phyloP scores from a whole-genome alignment of 2,888 invertebrate species.

The Synanthedon formicaeformis region DNA sequence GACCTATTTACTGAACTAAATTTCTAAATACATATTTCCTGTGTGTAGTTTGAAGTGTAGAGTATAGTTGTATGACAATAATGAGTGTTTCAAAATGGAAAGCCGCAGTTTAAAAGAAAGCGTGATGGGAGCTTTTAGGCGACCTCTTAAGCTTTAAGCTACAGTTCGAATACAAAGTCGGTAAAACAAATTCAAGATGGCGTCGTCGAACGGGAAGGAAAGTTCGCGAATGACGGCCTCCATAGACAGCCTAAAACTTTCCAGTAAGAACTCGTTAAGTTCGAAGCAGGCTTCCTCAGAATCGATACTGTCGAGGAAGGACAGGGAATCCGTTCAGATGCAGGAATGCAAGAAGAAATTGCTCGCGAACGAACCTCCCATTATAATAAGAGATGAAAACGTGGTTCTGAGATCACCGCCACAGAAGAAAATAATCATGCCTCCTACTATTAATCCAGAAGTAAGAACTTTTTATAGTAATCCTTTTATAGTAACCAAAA shows the following conservation, averaged over 20 bases:
- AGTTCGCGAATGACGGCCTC: constrained; percentile 56
- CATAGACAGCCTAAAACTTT: constrained; percentile 58
- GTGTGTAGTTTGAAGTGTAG: too few relatives aligned
- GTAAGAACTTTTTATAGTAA: constrained; percentile 19
- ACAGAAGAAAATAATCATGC: constrained; percentile 64
- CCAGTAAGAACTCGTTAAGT: constrained; percentile 50
- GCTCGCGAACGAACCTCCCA: constrained; percentile 59
- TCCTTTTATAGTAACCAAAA: too few relatives aligned
- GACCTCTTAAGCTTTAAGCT: too few relatives aligned
- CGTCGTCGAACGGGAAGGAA: constrained; percentile 56
- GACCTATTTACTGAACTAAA: too few relatives aligned
- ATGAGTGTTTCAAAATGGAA: too few relatives aligned
- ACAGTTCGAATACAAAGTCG: too few relatives aligned
- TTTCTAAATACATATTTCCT: too few relatives aligned
- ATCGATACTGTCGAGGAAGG: constrained; percentile 57
- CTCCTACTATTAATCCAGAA: constrained; percentile 58
- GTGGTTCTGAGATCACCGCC: constrained; percentile 57
- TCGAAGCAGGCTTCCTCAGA: constrained; percentile 63
- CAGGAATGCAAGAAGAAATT: constrained; percentile 64
- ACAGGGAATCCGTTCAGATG: constrained; percentile 59
- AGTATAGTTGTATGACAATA: too few relatives aligned
- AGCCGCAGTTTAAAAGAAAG: too few relatives aligned
- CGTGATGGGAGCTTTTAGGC: too few relatives aligned
- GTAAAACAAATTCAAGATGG: constrained; percentile 30
- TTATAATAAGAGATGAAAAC: constrained; percentile 62